Percentiles rank a stretch among this genome's conserved stretches.
phyloP scores from a whole-genome alignment of 2,888 invertebrate species.

The Lottia gigantea region DNA sequence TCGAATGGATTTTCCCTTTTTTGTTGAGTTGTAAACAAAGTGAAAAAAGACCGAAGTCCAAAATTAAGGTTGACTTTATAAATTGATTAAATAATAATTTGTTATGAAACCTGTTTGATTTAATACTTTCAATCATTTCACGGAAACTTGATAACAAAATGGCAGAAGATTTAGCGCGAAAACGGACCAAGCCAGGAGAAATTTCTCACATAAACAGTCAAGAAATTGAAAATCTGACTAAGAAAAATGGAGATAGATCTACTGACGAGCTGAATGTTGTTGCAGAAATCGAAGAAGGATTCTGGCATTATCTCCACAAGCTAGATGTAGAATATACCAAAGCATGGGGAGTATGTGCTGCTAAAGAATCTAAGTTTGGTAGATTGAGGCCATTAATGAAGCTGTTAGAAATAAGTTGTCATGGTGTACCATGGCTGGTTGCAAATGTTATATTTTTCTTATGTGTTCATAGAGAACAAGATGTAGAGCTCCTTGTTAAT shows the following conservation, averaged over 20 bases:
- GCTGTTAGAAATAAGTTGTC: conserved; percentile 80
- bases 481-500: conserved; percentile 87
- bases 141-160: neutral
- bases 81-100: no score
- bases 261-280: no score
- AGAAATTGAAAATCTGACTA: no score
- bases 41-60: no score
- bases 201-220: no score
- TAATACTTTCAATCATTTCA: no score
- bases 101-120: no score
- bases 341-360: conserved; percentile 51
- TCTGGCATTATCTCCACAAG: conserved; percentile 30
- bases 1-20: no score
- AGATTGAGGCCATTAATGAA: conserved; percentile 69
- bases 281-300: neutral
- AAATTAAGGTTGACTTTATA: no score
- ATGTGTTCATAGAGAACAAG: conserved; percentile 76
- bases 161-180: neutral
- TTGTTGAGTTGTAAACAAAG: no score
- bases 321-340: conserved; percentile 41
- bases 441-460: conserved; percentile 83
- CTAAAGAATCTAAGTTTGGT: conserved; percentile 43
- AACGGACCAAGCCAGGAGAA: neutral
- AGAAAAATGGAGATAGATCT: no score
- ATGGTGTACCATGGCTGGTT: conserved; percentile 88